Evolutionary conservation across 2,797 vertebrate genomes (phyloP).

Genomic region (Columba guinea): DNA sequence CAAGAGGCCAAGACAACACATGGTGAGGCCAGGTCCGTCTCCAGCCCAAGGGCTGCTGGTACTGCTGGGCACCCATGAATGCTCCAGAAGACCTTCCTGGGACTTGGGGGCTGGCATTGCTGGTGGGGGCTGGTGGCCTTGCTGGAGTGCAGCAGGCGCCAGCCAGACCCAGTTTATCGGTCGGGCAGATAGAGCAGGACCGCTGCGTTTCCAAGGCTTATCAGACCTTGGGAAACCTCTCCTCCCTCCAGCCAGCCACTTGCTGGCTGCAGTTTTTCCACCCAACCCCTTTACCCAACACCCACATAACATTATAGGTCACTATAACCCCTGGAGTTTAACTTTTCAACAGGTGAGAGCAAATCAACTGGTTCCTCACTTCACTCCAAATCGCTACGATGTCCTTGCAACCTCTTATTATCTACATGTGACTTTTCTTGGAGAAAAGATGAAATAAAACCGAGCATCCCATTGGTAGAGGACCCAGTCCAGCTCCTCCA

Average conservation of each 20-base stretch:
- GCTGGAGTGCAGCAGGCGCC: neutral
- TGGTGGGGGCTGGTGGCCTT: neutral
- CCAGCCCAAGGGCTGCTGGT: neutral
- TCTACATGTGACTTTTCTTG: accelerated
- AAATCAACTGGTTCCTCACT: neutral
- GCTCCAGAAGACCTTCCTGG: neutral
- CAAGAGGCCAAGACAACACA: neutral
- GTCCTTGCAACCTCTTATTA: accelerated
- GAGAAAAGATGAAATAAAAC: neutral
- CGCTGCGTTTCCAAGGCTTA: neutral
- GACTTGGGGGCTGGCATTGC: accelerated
- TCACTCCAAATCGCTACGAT: accelerated
- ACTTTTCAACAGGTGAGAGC: neutral
- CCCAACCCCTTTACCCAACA: neutral
- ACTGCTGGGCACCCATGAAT: neutral
- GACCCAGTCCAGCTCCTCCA: neutral
- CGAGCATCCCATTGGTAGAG: accelerated
- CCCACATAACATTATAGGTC: neutral
- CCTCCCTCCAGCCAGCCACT: neutral
- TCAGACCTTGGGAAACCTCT: slow-evolving; percentile 11
- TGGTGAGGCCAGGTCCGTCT: accelerated
- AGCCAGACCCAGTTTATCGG: neutral
- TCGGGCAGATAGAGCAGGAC: neutral
- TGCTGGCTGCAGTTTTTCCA: neutral
- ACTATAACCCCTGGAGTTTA: neutral